Evolutionary conservation across 2,888 invertebrate genomes (phyloP).

Genomic region (Erannis defoliaria): DNA sequence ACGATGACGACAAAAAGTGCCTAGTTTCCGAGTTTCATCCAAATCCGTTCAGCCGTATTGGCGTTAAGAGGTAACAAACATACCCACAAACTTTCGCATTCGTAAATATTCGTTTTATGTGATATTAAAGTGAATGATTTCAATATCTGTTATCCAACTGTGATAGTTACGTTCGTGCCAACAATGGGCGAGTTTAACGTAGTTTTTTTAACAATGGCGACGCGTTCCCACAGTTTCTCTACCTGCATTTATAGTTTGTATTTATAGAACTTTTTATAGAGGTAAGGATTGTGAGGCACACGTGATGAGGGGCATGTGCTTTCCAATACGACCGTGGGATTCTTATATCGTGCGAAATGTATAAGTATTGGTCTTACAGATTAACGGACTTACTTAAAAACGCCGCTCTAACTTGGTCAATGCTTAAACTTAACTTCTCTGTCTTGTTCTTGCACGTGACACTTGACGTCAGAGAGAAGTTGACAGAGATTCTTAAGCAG

Average conservation of each 20-base stretch:
- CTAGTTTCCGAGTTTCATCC: too few species aligned
- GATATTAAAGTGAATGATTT: too few species aligned
- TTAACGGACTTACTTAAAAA: not conserved
- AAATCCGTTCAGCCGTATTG: too few species aligned
- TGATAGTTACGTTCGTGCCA: slow-evolving; percentile 1
- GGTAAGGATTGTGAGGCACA: slow-evolving; percentile 28
- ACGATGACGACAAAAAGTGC: too few species aligned
- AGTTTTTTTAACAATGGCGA: slow-evolving; percentile 30
- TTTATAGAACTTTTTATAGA: slow-evolving; percentile 21
- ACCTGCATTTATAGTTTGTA: slow-evolving; percentile 37
- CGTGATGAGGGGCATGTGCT: slow-evolving; percentile 22
- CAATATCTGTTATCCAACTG: not conserved
- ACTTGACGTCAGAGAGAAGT: too few species aligned
- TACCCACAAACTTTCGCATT: too few species aligned
- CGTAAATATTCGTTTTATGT: too few species aligned
- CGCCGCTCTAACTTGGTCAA: too few species aligned
- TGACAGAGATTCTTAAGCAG: too few species aligned
- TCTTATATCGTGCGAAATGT: slow-evolving; percentile 6
- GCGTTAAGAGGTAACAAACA: too few species aligned
- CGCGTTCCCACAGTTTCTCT: slow-evolving; percentile 45
- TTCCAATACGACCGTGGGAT: slow-evolving; percentile 4
- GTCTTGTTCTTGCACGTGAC: too few species aligned
- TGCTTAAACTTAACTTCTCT: too few species aligned
- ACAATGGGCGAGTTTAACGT: slow-evolving; percentile 17
- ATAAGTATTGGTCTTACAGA: not conserved